phyloP scores from a whole-genome alignment of 2,113 vertebrate genomes.

The Neolamprologus brichardi region DNA sequence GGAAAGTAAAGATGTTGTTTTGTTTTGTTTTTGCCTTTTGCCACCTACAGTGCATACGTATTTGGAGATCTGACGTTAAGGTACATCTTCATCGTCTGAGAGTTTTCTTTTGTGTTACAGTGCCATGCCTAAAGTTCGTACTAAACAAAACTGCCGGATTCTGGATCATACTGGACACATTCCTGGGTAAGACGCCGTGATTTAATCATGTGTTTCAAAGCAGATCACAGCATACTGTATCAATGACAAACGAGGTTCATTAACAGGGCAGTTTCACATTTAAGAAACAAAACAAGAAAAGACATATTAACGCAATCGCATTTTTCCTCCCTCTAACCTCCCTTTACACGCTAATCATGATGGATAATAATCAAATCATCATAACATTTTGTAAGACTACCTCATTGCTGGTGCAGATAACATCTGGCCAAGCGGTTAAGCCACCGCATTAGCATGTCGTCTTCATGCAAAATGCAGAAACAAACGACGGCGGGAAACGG shows the following conservation, averaged over 20 bases:
- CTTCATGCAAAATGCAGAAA: neutral
- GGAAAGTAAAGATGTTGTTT: neutral
- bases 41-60: neutral
- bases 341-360: neutral
- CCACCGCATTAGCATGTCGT: neutral
- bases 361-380: neutral
- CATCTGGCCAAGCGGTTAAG: neutral
- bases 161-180: constrained; percentile 74
- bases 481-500: neutral
- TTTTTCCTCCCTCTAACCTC: neutral
- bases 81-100: neutral
- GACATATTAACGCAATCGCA: neutral
- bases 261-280: neutral
- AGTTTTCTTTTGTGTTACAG: constrained; percentile 36
- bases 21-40: neutral
- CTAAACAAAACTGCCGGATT: constrained; percentile 74
- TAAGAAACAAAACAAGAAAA: neutral
- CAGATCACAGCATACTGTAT: neutral
- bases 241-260: neutral
- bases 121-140: constrained; percentile 75
- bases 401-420: neutral
- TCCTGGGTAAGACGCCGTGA: constrained; percentile 69
- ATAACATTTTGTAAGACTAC: neutral
- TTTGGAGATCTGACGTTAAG: neutral
- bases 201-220: neutral